A percentile compares a stretch with the other conserved stretches of the same genome.
These are phyloP conservation scores for Alethe diademata DNA, from an alignment of 2,113 vertebrate species.

Conservation along the genomic window DNA sequence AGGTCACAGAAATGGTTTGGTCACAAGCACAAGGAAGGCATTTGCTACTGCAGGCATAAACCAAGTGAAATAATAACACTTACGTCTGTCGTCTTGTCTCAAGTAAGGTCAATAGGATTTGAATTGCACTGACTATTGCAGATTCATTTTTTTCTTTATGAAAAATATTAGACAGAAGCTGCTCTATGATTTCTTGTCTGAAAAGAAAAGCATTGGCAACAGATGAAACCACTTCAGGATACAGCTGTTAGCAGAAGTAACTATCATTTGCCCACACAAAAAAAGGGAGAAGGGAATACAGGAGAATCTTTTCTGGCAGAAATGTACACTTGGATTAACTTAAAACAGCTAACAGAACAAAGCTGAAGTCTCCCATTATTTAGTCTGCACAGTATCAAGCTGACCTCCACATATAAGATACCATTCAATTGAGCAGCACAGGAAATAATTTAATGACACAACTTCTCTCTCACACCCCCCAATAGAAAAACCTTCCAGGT, in stretches of 20 bases:
- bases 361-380: neutral
- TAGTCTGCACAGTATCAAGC: neutral
- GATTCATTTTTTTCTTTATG: conserved; percentile 96
- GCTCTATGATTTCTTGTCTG: conserved; percentile 96
- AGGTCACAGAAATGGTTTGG: neutral
- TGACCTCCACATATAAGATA: neutral
- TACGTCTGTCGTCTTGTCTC: conserved; percentile 96
- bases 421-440: neutral
- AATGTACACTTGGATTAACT: neutral
- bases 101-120: conserved; percentile 93
- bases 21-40: neutral
- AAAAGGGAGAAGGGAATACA: neutral
- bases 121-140: conserved; percentile 96
- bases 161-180: conserved; percentile 93
- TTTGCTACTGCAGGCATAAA: neutral
- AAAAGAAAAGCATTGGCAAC: conserved; percentile 31
- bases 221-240: neutral
- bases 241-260: neutral
- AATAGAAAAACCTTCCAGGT: neutral
- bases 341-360: neutral
- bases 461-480: too few species aligned
- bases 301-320: neutral
- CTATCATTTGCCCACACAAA: neutral
- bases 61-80: conserved; percentile 25
- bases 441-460: neutral